Evolutionary conservation across 2,797 vertebrate genomes (phyloP), one percentile per base, ranked within the genome.

Genomic region (Sebastolobus alascanus): DNA sequence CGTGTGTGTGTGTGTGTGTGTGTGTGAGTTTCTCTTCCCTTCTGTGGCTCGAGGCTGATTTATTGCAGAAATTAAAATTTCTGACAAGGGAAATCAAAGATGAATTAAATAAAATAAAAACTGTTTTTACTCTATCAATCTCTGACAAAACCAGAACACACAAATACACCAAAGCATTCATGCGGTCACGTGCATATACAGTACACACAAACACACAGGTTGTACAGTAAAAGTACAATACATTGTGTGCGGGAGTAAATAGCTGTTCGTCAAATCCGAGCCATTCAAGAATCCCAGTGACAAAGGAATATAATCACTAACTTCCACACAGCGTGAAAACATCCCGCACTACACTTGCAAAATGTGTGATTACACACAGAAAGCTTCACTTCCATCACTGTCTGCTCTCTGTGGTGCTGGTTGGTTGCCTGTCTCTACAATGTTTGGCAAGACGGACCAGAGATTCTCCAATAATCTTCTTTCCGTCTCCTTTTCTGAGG

Each of bases 71-170:
- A 93, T 94, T 90, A 87, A 84, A 76, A 90, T 87, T 85, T 84
- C 79, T 93, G 91, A 93, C 90, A 90, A 75, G 84, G 90, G 87
- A 92, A 93, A 92, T 93, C 86, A 92, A 92, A 91, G 84, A 90
- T 75, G 71, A 92, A 93, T 91, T 8, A 87, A 92, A 91, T 90
- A 82, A 88, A 91, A 90, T 64, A 83, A 77, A 85, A 88, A 80
- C 29, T 0, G 72, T 80, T 90, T 91, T 71, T 79, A 84, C 81
- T 84, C 77, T 66, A 93, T 92, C 88, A 92, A 87, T 92, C 84
- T 90, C 80, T 88, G 89, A 89, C 89, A 88, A 80, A 87, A 80
- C 25, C 58, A 71, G 35, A 84, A 78, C 56, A 73, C 82, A 84
- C 78, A 76, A 75, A 77, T 40, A 78, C 82, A 84, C 37, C 7